Conservation (phyloP, 2,113 vertebrate species). For the Castor canadensis region DNA sequence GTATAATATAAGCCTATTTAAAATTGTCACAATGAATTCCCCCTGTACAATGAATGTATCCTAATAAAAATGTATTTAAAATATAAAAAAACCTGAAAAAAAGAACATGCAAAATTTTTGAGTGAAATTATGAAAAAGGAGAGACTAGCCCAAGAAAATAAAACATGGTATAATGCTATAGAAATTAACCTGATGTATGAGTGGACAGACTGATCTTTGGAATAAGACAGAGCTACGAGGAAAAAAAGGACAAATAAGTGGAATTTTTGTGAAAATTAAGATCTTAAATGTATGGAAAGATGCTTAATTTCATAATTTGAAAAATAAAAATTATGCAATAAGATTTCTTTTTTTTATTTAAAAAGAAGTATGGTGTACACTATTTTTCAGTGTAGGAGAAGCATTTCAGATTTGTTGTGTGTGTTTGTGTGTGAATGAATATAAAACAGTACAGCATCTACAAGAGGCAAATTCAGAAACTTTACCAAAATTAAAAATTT, state of each 20-base stretch:
- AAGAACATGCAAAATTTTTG: not conserved
- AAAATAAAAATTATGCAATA: not conserved
- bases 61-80: too few relatives aligned
- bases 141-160: not conserved
- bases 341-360: not conserved
- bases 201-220: not conserved
- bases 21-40: too few relatives aligned
- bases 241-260: not conserved
- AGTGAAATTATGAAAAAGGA: not conserved
- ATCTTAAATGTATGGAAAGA: not conserved
- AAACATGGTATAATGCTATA: not conserved
- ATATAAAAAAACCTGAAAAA: too few relatives aligned
- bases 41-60: too few relatives aligned
- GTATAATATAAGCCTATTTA: too few relatives aligned
- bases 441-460: not conserved
- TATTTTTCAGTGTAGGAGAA: not conserved
- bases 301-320: not conserved
- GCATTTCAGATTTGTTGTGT: not conserved
- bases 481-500: not conserved
- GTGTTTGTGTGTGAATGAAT: too few relatives aligned
- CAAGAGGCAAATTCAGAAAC: not conserved
- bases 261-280: not conserved
- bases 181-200: not conserved
- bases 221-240: not conserved
- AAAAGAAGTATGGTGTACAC: not conserved